phyloP scores from a whole-genome alignment of 2,888 invertebrate species.

The Conistra vaccinii region DNA sequence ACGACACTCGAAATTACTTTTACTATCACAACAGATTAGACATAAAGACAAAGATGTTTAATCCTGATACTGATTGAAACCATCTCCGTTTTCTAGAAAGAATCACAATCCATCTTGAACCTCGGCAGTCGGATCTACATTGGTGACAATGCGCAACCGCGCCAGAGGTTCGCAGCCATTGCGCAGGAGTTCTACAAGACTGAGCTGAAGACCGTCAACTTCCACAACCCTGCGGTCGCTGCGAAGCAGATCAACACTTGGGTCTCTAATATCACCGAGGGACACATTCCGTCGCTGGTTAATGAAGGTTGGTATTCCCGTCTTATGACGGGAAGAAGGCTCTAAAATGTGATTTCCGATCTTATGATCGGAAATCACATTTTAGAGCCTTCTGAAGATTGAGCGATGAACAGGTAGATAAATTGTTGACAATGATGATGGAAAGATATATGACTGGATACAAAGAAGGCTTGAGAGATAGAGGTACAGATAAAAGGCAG shows the following conservation, averaged over 20 bases:
- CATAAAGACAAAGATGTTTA: neutral
- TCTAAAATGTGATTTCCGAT: too few species aligned
- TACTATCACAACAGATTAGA: neutral
- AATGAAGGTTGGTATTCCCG: constrained; percentile 87
- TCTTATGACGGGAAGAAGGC: too few species aligned
- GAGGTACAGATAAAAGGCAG: neutral
- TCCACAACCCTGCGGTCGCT: constrained; percentile 89
- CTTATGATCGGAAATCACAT: neutral
- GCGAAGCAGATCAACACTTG: constrained; percentile 94
- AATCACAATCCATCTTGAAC: constrained; percentile 89
- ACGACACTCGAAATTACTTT: neutral
- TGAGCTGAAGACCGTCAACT: constrained; percentile 92
- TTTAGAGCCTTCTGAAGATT: neutral
- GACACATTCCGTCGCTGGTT: constrained; percentile 93
- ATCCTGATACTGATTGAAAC: neutral
- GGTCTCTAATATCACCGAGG: constrained; percentile 94
- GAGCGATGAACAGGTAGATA: neutral
- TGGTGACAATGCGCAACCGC: constrained; percentile 88
- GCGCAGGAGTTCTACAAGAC: constrained; percentile 92
- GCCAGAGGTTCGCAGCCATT: constrained; percentile 91
- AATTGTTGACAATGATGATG: neutral
- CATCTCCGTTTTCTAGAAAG: constrained; percentile 74
- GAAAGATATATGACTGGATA: neutral
- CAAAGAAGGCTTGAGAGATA: neutral
- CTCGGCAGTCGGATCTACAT: constrained; percentile 92